A percentile compares a stretch with the other conserved stretches of the same genome.
phyloP scores from a whole-genome alignment of 2,113 vertebrate genomes.

The Nerophis lumbriciformis region DNA sequence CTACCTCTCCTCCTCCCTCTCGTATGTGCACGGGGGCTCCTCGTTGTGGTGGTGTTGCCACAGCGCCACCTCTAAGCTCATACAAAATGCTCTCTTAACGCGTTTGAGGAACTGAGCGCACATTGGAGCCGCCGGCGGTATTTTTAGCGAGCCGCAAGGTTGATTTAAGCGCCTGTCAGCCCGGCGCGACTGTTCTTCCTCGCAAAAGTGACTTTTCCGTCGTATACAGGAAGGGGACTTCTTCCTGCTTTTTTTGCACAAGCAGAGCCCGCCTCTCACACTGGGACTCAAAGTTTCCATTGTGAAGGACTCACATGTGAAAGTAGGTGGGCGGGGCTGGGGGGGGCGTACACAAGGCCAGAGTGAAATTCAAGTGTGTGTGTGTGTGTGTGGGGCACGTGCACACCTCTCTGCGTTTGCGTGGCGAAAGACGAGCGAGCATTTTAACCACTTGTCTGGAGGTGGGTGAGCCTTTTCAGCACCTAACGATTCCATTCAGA shows the following conservation, averaged over 20 bases:
- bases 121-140: conserved; percentile 47
- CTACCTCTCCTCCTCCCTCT: not conserved
- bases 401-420: too few species aligned
- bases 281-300: conserved; percentile 76
- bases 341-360: not conserved
- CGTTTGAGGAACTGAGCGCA: conserved; percentile 14
- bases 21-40: not conserved
- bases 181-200: conserved; percentile 25
- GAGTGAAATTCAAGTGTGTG: too few species aligned
- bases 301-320: conserved; percentile 70
- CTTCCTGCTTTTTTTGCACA: conserved; percentile 12
- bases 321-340: conserved; percentile 48
- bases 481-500: too few species aligned
- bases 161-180: conserved; percentile 21
- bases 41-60: not conserved
- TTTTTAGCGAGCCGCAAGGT: conserved; percentile 63
- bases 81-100: not conserved
- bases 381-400: not conserved
- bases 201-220: conserved; percentile 42
- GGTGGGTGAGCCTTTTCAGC: too few species aligned
- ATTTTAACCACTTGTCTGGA: too few species aligned
- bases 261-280: conserved; percentile 61
- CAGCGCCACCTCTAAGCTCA: conserved; percentile 1
- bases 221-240: conserved; percentile 56
- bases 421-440: too few species aligned